Percentiles rank a stretch among this genome's conserved stretches.
phyloP scores from a whole-genome alignment of 2,888 invertebrate species.

The Caenorhabditis virilis region DNA sequence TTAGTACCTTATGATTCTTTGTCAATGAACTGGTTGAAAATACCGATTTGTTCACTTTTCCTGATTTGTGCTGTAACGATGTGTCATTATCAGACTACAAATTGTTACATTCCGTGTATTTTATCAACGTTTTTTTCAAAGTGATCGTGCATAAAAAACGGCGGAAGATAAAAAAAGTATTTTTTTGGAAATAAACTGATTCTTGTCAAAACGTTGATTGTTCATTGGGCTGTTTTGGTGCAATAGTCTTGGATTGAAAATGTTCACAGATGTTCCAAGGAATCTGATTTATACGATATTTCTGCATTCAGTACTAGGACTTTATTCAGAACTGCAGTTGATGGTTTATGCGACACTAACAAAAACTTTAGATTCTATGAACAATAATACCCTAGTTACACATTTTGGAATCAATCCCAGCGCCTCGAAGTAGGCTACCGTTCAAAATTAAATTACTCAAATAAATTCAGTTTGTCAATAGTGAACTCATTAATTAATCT shows the following conservation, averaged over 20 bases:
- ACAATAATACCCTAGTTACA: conserved; percentile 24
- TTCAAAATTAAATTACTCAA: neutral
- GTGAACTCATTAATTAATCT: conserved; percentile 24
- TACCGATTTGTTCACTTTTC: no score
- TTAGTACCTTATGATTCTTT: no score
- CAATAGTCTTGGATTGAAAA: neutral
- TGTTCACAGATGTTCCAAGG: conserved; percentile 10
- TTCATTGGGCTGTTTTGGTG: neutral
- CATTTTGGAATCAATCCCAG: conserved; percentile 32
- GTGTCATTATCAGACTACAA: no score
- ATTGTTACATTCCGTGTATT: no score
- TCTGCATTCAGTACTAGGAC: conserved; percentile 29
- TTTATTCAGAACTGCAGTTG: conserved; percentile 21
- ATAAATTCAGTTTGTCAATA: conserved; percentile 31
- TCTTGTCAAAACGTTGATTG: conserved; percentile 3
- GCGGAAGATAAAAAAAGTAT: neutral
- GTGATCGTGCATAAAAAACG: neutral
- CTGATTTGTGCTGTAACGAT: no score
- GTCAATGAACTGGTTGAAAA: no score
- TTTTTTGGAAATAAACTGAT: conserved; percentile 8
- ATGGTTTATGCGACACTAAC: neutral
- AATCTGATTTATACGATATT: conserved; percentile 31
- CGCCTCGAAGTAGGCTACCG: conserved; percentile 10
- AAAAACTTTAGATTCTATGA: conserved; percentile 8
- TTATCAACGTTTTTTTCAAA: neutral